Conservation (phyloP, 2,113 vertebrate species). For the Limanda limanda region DNA sequence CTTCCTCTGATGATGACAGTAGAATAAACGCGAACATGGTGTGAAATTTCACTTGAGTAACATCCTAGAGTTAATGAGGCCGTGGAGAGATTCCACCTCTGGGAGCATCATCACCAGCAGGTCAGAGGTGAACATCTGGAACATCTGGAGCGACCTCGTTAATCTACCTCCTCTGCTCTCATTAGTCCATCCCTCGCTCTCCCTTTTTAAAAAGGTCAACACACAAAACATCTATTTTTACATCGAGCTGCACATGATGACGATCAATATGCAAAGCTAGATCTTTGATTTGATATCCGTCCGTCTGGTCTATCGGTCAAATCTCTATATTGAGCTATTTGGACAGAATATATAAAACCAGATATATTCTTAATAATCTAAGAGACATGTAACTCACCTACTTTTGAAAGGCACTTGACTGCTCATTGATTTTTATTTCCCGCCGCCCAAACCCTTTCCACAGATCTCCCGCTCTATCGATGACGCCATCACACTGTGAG, state of each 20-base stretch:
- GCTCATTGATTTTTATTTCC: not conserved
- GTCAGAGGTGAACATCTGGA: constrained; percentile 16
- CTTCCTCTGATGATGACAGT: no score
- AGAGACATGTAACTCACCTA: no score
- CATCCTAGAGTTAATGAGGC: constrained; percentile 8
- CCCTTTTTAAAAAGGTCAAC: constrained; percentile 20
- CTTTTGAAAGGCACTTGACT: not conserved
- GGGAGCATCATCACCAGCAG: constrained; percentile 3
- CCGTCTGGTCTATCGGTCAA: not conserved
- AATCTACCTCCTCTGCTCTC: constrained; percentile 27
- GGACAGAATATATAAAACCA: no score
- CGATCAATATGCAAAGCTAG: no score
- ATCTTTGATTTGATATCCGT: not conserved
- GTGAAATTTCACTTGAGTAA: not conserved
- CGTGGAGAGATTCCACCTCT: constrained; percentile 16
- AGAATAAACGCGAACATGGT: no score
- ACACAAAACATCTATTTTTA: not conserved
- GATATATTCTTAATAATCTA: no score
- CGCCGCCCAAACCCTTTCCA: not conserved
- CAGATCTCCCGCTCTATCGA: not conserved
- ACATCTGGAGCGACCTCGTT: constrained; percentile 63
- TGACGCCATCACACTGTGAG: not conserved
- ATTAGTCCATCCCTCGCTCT: constrained; percentile 1
- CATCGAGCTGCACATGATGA: not conserved
- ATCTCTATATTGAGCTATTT: no score